Conservation (phyloP, 2,888 invertebrate species). For the Chymomyza fuscimana region DNA sequence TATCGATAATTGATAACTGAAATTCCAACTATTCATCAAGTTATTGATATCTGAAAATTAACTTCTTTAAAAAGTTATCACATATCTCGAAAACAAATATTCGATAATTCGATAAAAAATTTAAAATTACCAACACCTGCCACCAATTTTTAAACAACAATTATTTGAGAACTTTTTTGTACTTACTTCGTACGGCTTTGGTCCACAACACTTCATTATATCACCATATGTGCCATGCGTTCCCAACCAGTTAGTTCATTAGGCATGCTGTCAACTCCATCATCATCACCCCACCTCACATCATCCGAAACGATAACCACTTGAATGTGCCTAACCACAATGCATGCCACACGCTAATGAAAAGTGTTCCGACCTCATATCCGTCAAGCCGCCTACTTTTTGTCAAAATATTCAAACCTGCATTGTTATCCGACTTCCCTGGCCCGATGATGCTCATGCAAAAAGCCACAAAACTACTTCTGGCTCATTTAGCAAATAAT, state of each 20-base stretch:
- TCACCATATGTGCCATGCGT: background rate
- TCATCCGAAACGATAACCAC: background rate
- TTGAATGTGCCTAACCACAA: constrained; percentile 11
- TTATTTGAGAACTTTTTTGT: too few species aligned
- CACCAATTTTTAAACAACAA: too few species aligned
- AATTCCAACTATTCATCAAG: too few species aligned
- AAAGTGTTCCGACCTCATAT: constrained; percentile 9
- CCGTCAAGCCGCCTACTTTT: constrained; percentile 16
- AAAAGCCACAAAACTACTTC: constrained; percentile 41
- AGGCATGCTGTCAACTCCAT: background rate
- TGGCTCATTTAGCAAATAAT: constrained; percentile 56
- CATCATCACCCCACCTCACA: background rate
- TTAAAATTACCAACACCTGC: too few species aligned
- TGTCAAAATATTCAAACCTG: constrained; percentile 18
- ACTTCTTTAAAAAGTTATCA: too few species aligned
- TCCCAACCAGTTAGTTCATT: background rate
- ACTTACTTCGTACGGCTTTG: background rate
- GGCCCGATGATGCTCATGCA: constrained; percentile 13
- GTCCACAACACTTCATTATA: background rate
- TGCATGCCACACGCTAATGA: constrained; percentile 46
- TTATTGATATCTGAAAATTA: too few species aligned
- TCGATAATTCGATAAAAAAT: too few species aligned
- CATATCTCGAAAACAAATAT: too few species aligned
- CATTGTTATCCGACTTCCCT: background rate
- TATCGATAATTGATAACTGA: too few species aligned